Evolutionary conservation across 2,113 vertebrate genomes (phyloP).

Genomic region (Calidris pugnax): DNA sequence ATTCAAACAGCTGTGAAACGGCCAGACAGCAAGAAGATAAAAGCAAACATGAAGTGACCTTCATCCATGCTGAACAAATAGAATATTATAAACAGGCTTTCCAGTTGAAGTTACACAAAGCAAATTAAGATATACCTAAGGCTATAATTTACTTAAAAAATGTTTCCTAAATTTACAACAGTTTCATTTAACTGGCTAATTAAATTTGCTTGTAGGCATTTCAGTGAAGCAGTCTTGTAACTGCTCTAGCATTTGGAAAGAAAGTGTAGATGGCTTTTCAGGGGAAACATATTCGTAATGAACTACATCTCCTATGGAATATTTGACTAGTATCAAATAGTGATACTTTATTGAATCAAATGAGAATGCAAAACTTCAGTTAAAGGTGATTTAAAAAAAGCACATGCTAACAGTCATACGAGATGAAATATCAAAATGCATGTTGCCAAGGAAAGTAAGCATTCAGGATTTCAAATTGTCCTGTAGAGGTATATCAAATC

Average conservation of each 20-base stretch:
- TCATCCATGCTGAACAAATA: conserved; percentile 75
- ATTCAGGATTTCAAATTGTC: neutral
- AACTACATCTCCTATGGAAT: neutral
- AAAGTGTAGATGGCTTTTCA: conserved; percentile 53
- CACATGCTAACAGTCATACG: neutral
- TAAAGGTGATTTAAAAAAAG: conserved; percentile 48
- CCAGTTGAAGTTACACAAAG: conserved; percentile 68
- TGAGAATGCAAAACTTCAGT: conserved; percentile 19
- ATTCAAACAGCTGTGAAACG: conserved; percentile 76
- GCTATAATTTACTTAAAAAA: conserved; percentile 76
- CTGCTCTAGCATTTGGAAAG: conserved; percentile 53
- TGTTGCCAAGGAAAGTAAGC: neutral
- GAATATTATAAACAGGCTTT: conserved; percentile 72
- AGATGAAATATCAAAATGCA: neutral
- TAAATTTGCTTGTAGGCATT: conserved; percentile 76
- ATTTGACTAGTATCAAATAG: conserved; percentile 23
- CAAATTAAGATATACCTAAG: conserved; percentile 77
- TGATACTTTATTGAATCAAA: conserved; percentile 1
- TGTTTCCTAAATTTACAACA: conserved; percentile 73
- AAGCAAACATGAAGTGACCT: conserved; percentile 71
- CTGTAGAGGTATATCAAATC: neutral
- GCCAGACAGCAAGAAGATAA: conserved; percentile 67
- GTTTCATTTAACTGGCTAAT: conserved; percentile 80
- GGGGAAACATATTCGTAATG: conserved; percentile 33
- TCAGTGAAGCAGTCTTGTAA: conserved; percentile 59